Conservation (phyloP, 2,888 invertebrate species). For the Noctua fimbriata region DNA sequence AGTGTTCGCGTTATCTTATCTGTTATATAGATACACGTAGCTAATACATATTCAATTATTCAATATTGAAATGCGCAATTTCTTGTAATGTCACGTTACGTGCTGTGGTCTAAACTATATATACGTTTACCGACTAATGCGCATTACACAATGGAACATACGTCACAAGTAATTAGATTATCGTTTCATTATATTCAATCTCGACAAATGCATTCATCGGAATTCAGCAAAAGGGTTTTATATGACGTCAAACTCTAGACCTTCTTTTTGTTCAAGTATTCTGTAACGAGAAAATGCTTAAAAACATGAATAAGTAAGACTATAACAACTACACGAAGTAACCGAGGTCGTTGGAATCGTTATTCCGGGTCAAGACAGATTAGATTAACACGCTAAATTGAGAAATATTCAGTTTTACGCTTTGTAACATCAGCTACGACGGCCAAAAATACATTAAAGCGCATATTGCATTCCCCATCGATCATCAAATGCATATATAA, state of each 20-base stretch:
- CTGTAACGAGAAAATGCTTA: conserved; percentile 12
- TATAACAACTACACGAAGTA: conserved; percentile 13
- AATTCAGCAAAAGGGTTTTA: conserved; percentile 31
- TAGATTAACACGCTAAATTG: conserved; percentile 65
- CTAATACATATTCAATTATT: conserved; percentile 74
- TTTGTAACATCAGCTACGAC: conserved; percentile 1
- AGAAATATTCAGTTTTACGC: conserved; percentile 52
- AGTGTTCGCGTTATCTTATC: conserved; percentile 74
- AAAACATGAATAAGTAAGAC: conserved; percentile 35
- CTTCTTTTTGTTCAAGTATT: not conserved
- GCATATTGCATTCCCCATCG: conserved; percentile 5
- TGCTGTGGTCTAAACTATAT: conserved; percentile 46
- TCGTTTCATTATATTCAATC: conserved; percentile 33
- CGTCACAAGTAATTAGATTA: conserved; percentile 60
- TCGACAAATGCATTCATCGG: conserved; percentile 26
- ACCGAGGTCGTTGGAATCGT: conserved; percentile 56
- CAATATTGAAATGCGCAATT: conserved; percentile 75
- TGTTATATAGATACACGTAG: conserved; percentile 68
- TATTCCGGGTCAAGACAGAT: conserved; percentile 65
- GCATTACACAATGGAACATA: conserved; percentile 42
- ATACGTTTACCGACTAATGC: conserved; percentile 40
- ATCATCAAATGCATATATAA: conserved; percentile 15
- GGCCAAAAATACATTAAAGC: conserved; percentile 29
- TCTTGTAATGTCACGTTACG: conserved; percentile 63
- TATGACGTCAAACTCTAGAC: conserved; percentile 13